A percentile compares a stretch with the other conserved stretches of the same genome.
These are phyloP conservation scores for Xanthia icteritia DNA, from an alignment of 2,888 invertebrate species.

Conservation along the genomic window DNA sequence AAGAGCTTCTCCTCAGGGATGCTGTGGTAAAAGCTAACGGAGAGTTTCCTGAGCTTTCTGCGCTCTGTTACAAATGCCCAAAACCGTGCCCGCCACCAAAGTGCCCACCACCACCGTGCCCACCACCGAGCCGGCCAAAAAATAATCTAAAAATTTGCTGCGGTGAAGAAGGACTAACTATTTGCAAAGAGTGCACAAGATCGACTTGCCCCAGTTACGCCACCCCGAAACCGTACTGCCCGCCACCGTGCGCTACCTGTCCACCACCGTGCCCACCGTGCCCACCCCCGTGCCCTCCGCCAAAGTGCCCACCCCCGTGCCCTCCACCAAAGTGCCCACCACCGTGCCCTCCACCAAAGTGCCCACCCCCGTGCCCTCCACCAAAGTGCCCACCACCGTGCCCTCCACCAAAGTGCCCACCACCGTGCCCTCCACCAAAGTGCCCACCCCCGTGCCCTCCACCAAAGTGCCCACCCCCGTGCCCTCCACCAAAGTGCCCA, in stretches of 20 bases:
- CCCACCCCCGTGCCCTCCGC: conserved; percentile 3
- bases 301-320: not conserved
- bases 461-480: not conserved
- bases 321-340: conserved; percentile 6
- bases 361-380: not conserved
- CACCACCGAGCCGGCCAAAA: not conserved
- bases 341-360: not conserved
- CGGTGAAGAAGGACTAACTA: conserved; percentile 2
- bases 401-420: conserved; percentile 1
- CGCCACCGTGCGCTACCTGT: not conserved
- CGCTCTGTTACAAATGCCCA: conserved; percentile 57
- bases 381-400: not conserved
- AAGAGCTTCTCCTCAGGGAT: conserved; percentile 67
- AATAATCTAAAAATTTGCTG: not conserved
- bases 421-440: not conserved
- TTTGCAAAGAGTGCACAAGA: conserved; percentile 3
- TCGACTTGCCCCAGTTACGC: not conserved
- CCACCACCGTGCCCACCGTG: not conserved
- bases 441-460: not conserved
- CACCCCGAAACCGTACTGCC: not conserved
- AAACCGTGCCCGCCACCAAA: not conserved
- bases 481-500: not conserved
- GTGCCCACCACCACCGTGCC: not conserved
- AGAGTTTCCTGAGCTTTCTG: conserved; percentile 70
- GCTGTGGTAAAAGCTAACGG: conserved; percentile 61